A percentile compares a stretch with the other conserved stretches of the same genome.
Evolutionary conservation across 2,888 invertebrate genomes (phyloP).

Genomic region (Synergus itoensis): DNA sequence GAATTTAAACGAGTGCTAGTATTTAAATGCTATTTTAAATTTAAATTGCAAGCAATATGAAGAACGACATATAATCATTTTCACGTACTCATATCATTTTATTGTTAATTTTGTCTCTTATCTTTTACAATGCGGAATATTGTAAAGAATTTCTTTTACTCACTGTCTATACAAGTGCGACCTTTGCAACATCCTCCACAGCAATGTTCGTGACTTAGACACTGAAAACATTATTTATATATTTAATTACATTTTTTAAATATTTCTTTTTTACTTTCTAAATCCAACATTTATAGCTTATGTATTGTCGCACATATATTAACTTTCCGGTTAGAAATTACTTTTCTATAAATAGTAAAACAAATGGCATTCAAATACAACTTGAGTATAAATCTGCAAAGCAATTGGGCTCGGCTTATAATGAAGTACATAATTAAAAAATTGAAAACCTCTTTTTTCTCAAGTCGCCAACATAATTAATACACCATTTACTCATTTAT

Average conservation of each 20-base stretch:
- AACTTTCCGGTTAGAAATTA: neutral
- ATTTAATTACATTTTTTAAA: neutral
- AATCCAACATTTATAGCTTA: neutral
- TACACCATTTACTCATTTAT: neutral
- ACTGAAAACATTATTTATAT: conserved; percentile 71
- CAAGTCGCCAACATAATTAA: neutral
- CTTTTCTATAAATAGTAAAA: too few species aligned
- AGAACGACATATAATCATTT: neutral
- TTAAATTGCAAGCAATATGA: neutral
- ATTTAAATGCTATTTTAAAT: neutral
- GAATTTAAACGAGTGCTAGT: neutral
- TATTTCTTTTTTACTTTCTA: neutral
- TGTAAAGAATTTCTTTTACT: conserved; percentile 59
- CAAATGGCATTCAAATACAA: neutral
- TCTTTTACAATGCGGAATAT: neutral
- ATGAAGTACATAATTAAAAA: neutral
- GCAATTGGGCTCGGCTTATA: neutral
- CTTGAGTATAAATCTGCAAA: neutral
- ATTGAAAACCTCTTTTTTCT: neutral
- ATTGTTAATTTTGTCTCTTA: neutral
- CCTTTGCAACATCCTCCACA: conserved; percentile 82
- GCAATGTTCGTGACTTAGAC: conserved; percentile 79
- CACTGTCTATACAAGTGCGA: conserved; percentile 80
- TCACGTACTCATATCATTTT: neutral
- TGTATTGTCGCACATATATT: neutral